phyloP scores from a whole-genome alignment of 2,888 invertebrate species.

The Drosophila siamana region DNA sequence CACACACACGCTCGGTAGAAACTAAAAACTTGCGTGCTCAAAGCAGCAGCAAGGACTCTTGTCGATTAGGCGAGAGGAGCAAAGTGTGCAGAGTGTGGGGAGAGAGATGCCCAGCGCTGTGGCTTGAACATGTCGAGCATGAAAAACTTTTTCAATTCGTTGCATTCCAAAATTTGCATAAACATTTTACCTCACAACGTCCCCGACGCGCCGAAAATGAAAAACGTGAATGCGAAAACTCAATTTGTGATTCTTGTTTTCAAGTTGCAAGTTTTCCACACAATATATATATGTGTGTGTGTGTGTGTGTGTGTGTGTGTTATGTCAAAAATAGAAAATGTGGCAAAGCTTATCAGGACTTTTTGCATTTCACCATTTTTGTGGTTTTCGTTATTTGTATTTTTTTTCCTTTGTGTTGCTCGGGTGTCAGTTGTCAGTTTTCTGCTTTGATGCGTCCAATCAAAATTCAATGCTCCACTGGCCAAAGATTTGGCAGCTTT shows the following conservation, averaged over 20 bases:
- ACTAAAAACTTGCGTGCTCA: constrained; percentile 31
- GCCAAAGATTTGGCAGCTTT: constrained; percentile 1
- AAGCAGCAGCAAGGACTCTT: constrained; percentile 1
- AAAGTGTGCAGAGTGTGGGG: not conserved
- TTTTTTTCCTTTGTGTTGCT: not conserved
- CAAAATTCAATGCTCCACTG: constrained; percentile 71
- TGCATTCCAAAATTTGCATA: constrained; percentile 70
- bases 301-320: too few species aligned
- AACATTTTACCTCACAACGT: constrained; percentile 37
- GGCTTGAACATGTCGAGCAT: constrained; percentile 50
- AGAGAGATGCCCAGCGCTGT: not conserved
- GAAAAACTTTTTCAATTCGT: constrained; percentile 75
- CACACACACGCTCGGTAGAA: constrained; percentile 21
- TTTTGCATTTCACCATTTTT: constrained; percentile 12
- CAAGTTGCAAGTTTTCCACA: constrained; percentile 10
- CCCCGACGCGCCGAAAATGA: constrained; percentile 9
- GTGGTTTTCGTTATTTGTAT: not conserved
- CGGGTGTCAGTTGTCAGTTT: constrained; percentile 48
- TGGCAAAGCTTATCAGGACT: constrained; percentile 24
- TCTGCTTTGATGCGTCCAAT: constrained; percentile 73
- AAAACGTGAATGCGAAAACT: constrained; percentile 26
- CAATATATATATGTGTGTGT: constrained; percentile 6
- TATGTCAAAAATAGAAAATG: constrained; percentile 33
- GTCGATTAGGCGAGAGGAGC: not conserved
- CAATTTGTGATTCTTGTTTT: constrained; percentile 54